phyloP scores from a whole-genome alignment of 2,113 vertebrate species.

The Alosa alosa region DNA sequence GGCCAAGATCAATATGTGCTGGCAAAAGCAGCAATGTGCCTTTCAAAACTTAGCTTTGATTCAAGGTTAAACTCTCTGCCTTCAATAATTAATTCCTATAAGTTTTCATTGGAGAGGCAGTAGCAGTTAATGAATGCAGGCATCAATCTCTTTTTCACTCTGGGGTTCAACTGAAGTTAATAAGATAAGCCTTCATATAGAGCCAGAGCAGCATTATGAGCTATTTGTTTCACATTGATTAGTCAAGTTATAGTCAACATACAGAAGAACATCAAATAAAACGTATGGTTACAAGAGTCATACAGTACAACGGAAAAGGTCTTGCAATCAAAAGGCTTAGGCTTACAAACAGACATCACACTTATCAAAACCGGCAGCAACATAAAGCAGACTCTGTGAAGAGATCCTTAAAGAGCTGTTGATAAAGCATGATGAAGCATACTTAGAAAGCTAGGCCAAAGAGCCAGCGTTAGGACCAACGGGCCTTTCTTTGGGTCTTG shows the following conservation, averaged over 20 bases:
- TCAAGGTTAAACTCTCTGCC: background rate
- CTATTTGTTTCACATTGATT: background rate
- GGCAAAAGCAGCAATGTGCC: background rate
- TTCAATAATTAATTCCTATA: background rate
- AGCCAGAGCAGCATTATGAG: background rate
- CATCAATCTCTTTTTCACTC: background rate
- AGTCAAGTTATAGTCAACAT: background rate
- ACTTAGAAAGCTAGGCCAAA: background rate
- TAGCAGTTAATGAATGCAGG: background rate
- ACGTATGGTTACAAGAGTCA: background rate
- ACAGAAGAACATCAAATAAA: background rate
- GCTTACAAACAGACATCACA: background rate
- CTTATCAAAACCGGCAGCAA: background rate
- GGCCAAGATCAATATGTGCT: background rate
- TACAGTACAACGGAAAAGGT: background rate
- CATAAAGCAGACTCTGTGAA: background rate
- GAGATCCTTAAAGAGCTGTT: background rate
- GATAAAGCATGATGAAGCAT: background rate
- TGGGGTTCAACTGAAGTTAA: background rate
- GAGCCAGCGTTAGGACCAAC: background rate
- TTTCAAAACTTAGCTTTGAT: background rate
- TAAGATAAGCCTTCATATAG: background rate
- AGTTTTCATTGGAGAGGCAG: background rate
- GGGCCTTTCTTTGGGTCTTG: background rate
- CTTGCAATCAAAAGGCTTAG: background rate